Percentiles rank a stretch among this genome's conserved stretches.
phyloP scores from a whole-genome alignment of 2,888 invertebrate species.

The Atethmia centrago region DNA sequence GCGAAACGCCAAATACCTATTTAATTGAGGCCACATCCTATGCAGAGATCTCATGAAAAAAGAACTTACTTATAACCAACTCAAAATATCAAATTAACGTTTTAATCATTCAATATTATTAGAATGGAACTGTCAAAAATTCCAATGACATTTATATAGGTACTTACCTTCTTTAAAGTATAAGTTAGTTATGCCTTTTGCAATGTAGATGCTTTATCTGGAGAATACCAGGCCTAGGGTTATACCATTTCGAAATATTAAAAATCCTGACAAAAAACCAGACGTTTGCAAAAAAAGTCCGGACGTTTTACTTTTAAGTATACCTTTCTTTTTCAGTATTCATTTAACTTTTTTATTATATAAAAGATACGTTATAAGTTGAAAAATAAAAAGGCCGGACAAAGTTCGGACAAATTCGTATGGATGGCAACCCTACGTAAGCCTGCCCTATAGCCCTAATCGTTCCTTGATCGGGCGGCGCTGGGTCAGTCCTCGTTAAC shows the following conservation, averaged over 20 bases:
- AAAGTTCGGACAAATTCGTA: background rate
- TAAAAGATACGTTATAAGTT: background rate
- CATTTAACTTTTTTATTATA: background rate
- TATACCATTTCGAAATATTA: background rate
- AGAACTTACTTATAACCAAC: background rate
- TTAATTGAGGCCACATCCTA: background rate
- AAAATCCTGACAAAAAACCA: background rate
- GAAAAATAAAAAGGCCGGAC: background rate
- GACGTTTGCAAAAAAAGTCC: background rate
- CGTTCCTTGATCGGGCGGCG: slow-evolving; percentile 17
- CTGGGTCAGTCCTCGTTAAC: slow-evolving; percentile 71
- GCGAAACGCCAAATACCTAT: background rate
- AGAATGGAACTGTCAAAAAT: background rate
- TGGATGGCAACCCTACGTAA: background rate
- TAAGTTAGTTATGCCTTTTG: background rate
- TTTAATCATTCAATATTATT: background rate
- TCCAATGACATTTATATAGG: background rate
- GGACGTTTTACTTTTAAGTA: background rate
- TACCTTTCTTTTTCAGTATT: too few relatives aligned
- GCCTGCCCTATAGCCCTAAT: slow-evolving; percentile 26
- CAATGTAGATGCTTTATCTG: slow-evolving; percentile 7
- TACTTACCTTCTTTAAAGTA: background rate
- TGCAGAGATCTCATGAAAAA: background rate
- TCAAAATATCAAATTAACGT: background rate
- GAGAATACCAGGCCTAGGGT: slow-evolving; percentile 6